Conservation (phyloP, 2,113 vertebrate species). For the Sinocyclocheilus anshuiensis region DNA sequence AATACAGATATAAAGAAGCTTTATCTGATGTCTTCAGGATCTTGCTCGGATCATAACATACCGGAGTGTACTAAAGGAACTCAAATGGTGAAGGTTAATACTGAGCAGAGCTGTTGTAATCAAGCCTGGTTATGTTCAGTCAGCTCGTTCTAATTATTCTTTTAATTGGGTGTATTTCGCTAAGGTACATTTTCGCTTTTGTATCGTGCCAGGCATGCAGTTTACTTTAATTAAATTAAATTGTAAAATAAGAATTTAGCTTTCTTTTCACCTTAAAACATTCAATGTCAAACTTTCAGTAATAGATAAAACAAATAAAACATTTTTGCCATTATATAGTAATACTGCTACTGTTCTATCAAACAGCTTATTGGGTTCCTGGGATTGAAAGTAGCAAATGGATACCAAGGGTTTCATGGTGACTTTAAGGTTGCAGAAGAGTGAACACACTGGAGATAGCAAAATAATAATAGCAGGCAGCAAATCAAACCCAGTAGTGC, state of each 20-base stretch:
- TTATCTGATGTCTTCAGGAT: neutral
- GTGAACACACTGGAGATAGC: neutral
- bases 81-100: neutral
- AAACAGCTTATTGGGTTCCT: neutral
- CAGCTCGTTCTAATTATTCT: neutral
- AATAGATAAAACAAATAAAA: neutral
- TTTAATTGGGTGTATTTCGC: constrained; percentile 23
- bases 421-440: neutral
- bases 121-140: constrained; percentile 20
- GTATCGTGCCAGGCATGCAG: neutral
- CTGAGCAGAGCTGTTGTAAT: constrained; percentile 2
- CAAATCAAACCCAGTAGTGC: constrained; percentile 17
- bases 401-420: too few species aligned
- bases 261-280: neutral
- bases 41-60: neutral
- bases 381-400: neutral
- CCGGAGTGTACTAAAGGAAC: neutral
- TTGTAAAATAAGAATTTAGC: neutral
- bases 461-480: constrained; percentile 22
- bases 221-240: neutral
- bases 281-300: neutral
- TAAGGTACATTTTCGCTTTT: neutral
- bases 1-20: neutral
- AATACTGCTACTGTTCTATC: neutral
- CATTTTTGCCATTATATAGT: neutral